Evolutionary conservation across 2,888 invertebrate genomes (phyloP).

Genomic region (Helicoverpa assulta): DNA sequence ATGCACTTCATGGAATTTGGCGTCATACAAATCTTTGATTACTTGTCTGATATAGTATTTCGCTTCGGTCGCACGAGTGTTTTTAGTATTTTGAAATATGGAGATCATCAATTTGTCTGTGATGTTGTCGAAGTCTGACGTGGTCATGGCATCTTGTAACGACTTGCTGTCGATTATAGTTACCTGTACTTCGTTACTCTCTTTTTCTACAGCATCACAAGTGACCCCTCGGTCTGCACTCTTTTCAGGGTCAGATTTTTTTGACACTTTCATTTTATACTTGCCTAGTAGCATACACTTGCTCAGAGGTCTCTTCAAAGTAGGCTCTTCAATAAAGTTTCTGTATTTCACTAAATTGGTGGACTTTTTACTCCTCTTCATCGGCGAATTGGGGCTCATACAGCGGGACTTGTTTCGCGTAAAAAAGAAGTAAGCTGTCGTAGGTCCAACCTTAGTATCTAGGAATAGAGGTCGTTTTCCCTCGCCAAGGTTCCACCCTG

Average conservation of each 20-base stretch:
- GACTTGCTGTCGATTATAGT: conserved; percentile 61
- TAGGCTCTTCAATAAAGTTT: conserved; percentile 76
- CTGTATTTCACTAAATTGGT: conserved; percentile 83
- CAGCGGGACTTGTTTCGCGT: conserved; percentile 61
- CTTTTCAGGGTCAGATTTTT: conserved; percentile 34
- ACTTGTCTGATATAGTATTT: conserved; percentile 74
- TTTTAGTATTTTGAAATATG: conserved; percentile 69
- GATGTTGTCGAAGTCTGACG: conserved; percentile 73
- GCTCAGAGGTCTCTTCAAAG: conserved; percentile 72
- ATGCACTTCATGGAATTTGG: conserved; percentile 69
- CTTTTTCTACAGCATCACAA: conserved; percentile 56
- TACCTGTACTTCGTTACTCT: conserved; percentile 66
- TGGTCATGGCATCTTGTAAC: conserved; percentile 67
- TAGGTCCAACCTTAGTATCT: conserved; percentile 58
- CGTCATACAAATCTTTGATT: conserved; percentile 76
- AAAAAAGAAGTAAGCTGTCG: conserved; percentile 73
- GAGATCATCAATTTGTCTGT: conserved; percentile 77
- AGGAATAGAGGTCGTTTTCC: conserved; percentile 39
- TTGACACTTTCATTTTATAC: conserved; percentile 61
- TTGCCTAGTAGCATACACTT: conserved; percentile 76
- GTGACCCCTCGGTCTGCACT: conserved; percentile 38
- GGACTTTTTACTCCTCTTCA: conserved; percentile 80
- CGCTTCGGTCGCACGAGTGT: conserved; percentile 48
- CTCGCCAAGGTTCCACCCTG: neutral
- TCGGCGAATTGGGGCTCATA: conserved; percentile 45